phyloP scores from a whole-genome alignment of 2,888 invertebrate species.

The Chrysotoxum bicinctum region DNA sequence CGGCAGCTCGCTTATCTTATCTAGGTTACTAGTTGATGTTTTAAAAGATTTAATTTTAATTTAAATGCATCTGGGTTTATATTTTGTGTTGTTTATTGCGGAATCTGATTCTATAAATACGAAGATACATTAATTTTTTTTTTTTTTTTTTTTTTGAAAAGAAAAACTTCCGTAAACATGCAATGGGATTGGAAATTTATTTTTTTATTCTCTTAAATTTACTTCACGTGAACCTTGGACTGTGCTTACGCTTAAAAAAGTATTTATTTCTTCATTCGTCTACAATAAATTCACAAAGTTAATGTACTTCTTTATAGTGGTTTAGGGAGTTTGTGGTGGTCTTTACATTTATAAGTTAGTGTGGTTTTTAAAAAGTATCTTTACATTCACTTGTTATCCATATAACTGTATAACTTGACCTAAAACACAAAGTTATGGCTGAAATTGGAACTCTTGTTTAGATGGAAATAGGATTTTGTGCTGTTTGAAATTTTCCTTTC shows the following conservation, averaged over 20 bases:
- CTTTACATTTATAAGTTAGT: too few relatives aligned
- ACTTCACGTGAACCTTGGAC: slow-evolving; percentile 38
- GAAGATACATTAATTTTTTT: neutral
- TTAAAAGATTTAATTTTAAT: neutral
- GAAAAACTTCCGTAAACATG: slow-evolving; percentile 59
- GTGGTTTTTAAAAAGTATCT: too few relatives aligned
- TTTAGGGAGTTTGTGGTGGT: too few relatives aligned
- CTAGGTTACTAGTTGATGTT: slow-evolving; percentile 8
- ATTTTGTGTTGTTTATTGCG: neutral
- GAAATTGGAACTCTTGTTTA: too few relatives aligned
- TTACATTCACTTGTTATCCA: too few relatives aligned
- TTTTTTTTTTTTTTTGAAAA: neutral
- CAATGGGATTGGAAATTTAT: slow-evolving; percentile 43
- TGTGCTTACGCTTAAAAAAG: slow-evolving; percentile 42
- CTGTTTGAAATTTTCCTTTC: too few relatives aligned
- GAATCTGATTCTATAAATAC: slow-evolving; percentile 38
- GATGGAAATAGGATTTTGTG: too few relatives aligned
- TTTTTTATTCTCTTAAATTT: slow-evolving; percentile 24
- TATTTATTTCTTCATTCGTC: slow-evolving; percentile 28
- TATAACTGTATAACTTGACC: too few relatives aligned
- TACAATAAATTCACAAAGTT: neutral
- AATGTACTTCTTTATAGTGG: too few relatives aligned
- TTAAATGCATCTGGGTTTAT: slow-evolving; percentile 8
- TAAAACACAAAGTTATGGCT: too few relatives aligned
- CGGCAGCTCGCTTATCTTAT: slow-evolving; percentile 10